Evolutionary conservation across 2,113 vertebrate species (phyloP), one percentile per base, ranked within the genome.

Genomic region (Pandion haliaetus): DNA sequence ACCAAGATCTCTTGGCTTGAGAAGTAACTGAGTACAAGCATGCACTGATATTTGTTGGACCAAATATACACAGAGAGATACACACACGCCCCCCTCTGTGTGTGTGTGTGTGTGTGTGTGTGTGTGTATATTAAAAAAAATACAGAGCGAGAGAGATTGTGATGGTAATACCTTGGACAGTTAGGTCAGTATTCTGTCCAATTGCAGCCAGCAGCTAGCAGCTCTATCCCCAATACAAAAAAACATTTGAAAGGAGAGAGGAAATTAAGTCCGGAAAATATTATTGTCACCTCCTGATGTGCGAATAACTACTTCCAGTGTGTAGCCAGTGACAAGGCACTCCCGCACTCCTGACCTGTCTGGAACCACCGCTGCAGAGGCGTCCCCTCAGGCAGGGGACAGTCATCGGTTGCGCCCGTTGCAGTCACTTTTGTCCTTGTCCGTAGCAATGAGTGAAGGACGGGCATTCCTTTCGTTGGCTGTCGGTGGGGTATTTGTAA

Each of bases 31-130:
- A 78, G n/a, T 11, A 25, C 42, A 36, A 83, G n/a, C 42, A 12
- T 49, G 34, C 18, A 1, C 1, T 62, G 93, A 3, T 58, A 12
- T 34, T 76, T 73, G 83, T 28, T 73, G 63, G 85, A 81, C 40
- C 20, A 63, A 49, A 57, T 28, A 54, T 3, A 36, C 13, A 31
- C 1, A 15, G 18, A 28, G 3, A 20, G 1, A 38, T 3, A 15
- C 5, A 50, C 34, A 55, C 31, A 6, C 4, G 2, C 6, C 7
- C 0, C 2, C 6, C 67, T 50, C 7, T 69, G 1, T 32, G 20
- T 63, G 2, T 31, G 32, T 32, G 13, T 54, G 2, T 42, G 0
- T 16, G 0, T 18, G 20, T 63, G 2, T 31, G 32, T 32, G 13
- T 54, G 2, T 42, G 0, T 16, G 0, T 18, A 10, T 12, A 28